Percentiles rank a stretch among this genome's conserved stretches.
These are phyloP conservation scores for Vombatus ursinus DNA, from an alignment of 2,113 vertebrate genomes.

Conservation along the genomic window DNA sequence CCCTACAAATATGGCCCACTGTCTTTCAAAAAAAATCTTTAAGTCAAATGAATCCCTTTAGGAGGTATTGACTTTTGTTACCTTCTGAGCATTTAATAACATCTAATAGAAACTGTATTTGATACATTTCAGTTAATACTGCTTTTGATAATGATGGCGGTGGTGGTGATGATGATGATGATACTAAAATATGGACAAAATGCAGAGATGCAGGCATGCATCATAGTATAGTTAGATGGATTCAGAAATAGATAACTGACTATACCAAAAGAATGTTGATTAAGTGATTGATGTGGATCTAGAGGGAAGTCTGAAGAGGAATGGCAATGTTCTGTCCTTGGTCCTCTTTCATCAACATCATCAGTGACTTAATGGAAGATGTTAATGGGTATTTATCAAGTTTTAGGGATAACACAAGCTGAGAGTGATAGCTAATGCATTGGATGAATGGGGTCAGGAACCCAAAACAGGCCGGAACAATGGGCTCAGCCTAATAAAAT, in stretches of 20 bases:
- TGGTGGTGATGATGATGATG: background rate
- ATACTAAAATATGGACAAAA: background rate
- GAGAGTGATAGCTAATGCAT: background rate
- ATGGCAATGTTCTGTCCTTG: background rate
- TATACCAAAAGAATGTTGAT: background rate
- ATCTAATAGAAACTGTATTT: background rate
- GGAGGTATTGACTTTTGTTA: constrained; percentile 1
- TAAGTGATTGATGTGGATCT: background rate
- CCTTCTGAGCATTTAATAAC: background rate
- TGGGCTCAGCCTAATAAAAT: background rate
- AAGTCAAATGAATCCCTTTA: background rate
- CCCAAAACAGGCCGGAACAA: background rate
- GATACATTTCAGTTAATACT: background rate
- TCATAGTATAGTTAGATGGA: background rate
- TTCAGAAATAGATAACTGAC: background rate
- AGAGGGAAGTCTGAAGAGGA: background rate
- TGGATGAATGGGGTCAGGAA: background rate
- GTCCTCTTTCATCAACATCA: background rate
- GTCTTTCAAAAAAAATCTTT: constrained; percentile 17
- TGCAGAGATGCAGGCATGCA: background rate
- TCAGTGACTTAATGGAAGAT: background rate
- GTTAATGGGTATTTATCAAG: background rate
- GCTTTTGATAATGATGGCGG: background rate
- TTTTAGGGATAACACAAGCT: background rate
- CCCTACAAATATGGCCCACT: constrained; percentile 22